Conservation (phyloP, 2,797 vertebrate genomes). For the Anguilla pacifica region DNA sequence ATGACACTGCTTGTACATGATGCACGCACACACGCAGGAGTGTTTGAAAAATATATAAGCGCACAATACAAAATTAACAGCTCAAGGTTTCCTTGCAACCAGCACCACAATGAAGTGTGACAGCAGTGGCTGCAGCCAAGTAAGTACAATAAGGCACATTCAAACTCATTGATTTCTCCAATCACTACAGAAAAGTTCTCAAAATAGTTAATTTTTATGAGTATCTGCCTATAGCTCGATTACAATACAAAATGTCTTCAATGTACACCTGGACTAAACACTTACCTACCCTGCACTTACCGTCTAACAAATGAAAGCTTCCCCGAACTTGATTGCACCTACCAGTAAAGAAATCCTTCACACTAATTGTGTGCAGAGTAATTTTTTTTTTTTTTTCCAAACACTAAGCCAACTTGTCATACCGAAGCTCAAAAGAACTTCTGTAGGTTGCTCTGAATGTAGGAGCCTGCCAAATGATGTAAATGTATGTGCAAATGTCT, state of each 20-base stretch:
- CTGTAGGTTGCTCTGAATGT: neutral
- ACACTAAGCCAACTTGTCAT: neutral
- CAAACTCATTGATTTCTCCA: neutral
- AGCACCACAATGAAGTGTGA: no score
- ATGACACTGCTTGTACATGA: neutral
- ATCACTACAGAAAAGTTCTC: neutral
- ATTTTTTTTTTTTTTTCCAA: neutral
- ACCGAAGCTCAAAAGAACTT: neutral
- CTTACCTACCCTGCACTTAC: neutral
- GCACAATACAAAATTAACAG: no score
- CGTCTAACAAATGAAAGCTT: neutral
- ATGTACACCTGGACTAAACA: neutral
- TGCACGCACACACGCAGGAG: neutral
- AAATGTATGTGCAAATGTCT: neutral
- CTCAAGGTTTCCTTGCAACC: no score
- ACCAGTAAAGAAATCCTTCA: no score
- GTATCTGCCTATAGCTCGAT: neutral
- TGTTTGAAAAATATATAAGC: neutral
- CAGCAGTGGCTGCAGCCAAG: neutral
- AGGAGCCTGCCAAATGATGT: neutral
- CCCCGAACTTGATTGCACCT: neutral
- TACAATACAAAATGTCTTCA: neutral
- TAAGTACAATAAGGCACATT: neutral
- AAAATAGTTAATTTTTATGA: neutral
- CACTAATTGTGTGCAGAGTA: neutral